phyloP scores from a whole-genome alignment of 2,113 vertebrate species.

The Melanerpes formicivorus region DNA sequence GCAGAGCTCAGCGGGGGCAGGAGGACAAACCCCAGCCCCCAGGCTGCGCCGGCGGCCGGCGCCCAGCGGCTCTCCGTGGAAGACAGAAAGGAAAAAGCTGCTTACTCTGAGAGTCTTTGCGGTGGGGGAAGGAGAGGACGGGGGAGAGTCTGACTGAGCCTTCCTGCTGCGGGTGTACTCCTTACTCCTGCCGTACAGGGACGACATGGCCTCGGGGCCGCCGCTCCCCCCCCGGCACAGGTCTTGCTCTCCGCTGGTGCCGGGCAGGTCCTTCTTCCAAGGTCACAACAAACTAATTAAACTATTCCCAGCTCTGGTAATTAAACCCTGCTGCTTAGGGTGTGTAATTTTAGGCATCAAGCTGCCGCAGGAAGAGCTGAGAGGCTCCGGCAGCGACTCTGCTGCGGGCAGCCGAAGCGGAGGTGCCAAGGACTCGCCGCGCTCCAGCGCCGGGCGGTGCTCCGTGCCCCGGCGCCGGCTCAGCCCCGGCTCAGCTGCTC shows the following conservation, averaged over 20 bases:
- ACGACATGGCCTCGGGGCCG: slow-evolving; percentile 84
- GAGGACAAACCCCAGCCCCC: not conserved
- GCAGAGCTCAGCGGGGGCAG: not conserved
- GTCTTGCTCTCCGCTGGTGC: slow-evolving; percentile 36
- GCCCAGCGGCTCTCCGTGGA: not conserved
- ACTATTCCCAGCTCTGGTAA: slow-evolving; percentile 62
- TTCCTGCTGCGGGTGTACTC: slow-evolving; percentile 91
- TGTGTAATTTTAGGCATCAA: slow-evolving; percentile 62
- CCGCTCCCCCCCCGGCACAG: not conserved
- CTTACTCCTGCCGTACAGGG: slow-evolving; percentile 89
- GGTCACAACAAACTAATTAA: slow-evolving; percentile 70
- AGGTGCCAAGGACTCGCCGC: slow-evolving; percentile 16
- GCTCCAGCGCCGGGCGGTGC: not conserved
- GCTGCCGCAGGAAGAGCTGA: slow-evolving; percentile 33
- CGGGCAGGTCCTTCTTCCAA: slow-evolving; percentile 66
- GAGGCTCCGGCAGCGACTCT: slow-evolving; percentile 53
- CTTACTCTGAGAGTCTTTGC: slow-evolving; percentile 97
- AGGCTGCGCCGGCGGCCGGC: not conserved
- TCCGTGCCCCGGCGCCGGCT: not conserved
- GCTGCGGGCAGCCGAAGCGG: slow-evolving; percentile 33
- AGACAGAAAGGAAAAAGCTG: slow-evolving; percentile 72
- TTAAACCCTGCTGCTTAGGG: slow-evolving; percentile 61
- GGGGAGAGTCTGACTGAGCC: slow-evolving; percentile 90
- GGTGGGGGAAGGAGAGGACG: slow-evolving; percentile 89
- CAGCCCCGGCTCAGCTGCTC: not conserved